A percentile compares a stretch with the other conserved stretches of the same genome.
Conservation (phyloP, 2,888 invertebrate species). For the Labia minor region DNA sequence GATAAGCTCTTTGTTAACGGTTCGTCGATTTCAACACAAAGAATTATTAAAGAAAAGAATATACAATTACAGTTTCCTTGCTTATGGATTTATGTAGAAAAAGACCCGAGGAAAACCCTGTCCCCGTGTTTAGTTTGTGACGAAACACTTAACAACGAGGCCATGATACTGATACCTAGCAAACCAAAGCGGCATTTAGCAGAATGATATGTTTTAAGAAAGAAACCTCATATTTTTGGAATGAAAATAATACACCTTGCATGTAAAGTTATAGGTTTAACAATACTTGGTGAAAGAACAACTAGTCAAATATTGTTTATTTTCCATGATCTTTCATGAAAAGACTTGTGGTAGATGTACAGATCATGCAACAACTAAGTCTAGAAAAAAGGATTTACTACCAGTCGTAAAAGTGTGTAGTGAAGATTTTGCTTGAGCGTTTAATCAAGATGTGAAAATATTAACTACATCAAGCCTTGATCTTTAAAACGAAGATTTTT, state of each 20-base stretch:
- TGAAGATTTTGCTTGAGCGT: too few relatives aligned
- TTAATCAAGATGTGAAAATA: too few relatives aligned
- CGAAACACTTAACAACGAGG: neutral
- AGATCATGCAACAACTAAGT: too few relatives aligned
- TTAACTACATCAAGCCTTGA: too few relatives aligned
- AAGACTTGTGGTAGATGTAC: too few relatives aligned
- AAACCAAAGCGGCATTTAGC: neutral
- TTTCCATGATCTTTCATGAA: too few relatives aligned
- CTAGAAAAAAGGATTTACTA: too few relatives aligned
- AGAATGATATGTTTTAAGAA: neutral
- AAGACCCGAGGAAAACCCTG: slow-evolving; percentile 13
- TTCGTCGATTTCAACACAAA: too few relatives aligned
- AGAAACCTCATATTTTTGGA: neutral
- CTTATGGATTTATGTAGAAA: slow-evolving; percentile 13
- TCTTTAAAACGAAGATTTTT: too few relatives aligned
- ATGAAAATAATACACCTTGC: neutral
- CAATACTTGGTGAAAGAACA: slow-evolving; percentile 15
- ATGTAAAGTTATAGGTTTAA: neutral
- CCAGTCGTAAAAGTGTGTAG: too few relatives aligned
- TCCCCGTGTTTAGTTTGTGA: slow-evolving; percentile 15
- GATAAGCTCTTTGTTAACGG: too few relatives aligned
- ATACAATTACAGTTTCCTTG: neutral
- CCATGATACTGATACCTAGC: neutral
- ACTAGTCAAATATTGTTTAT: slow-evolving; percentile 7
- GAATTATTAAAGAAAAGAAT: neutral